Evolutionary conservation across 2,888 invertebrate genomes (phyloP).

Genomic region (Drosophila trichaetosa): DNA sequence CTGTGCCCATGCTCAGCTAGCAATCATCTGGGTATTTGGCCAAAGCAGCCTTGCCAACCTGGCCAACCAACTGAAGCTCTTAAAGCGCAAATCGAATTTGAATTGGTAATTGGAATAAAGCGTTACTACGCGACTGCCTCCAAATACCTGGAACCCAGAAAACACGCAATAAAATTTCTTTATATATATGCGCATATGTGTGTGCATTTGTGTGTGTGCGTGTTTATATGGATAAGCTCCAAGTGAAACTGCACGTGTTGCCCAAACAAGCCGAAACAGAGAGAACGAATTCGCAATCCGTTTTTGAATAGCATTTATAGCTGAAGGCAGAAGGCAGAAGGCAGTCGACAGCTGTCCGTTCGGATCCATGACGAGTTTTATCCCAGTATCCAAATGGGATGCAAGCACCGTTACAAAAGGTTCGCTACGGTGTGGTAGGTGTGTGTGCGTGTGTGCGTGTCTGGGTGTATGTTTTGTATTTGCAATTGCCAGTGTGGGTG

Average conservation of each 20-base stretch:
- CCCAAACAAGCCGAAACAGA: slow-evolving; percentile 22
- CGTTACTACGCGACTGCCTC: slow-evolving; percentile 29
- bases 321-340: slow-evolving; percentile 36
- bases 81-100: slow-evolving; percentile 72
- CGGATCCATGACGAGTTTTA: slow-evolving; percentile 45
- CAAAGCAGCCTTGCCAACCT: slow-evolving; percentile 1
- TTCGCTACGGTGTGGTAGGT: background rate
- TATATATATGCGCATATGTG: slow-evolving; percentile 15
- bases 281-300: slow-evolving; percentile 49
- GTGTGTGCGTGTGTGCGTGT: background rate
- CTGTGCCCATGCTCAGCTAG: slow-evolving; percentile 9
- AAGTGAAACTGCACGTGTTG: slow-evolving; percentile 62
- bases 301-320: slow-evolving; percentile 65
- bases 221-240: slow-evolving; percentile 2
- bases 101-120: slow-evolving; percentile 75
- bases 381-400: slow-evolving; percentile 4
- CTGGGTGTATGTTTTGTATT: background rate
- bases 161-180: slow-evolving; percentile 53
- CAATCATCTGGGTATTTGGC: slow-evolving; percentile 13
- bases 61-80: slow-evolving; percentile 25
- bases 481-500: slow-evolving; percentile 22
- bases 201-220: background rate
- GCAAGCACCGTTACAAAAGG: slow-evolving; percentile 37
- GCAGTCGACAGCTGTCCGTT: slow-evolving; percentile 45
- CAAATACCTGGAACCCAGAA: slow-evolving; percentile 26